Evolutionary conservation across 2,113 vertebrate genomes (phyloP).

Genomic region (Lamprotornis superbus): DNA sequence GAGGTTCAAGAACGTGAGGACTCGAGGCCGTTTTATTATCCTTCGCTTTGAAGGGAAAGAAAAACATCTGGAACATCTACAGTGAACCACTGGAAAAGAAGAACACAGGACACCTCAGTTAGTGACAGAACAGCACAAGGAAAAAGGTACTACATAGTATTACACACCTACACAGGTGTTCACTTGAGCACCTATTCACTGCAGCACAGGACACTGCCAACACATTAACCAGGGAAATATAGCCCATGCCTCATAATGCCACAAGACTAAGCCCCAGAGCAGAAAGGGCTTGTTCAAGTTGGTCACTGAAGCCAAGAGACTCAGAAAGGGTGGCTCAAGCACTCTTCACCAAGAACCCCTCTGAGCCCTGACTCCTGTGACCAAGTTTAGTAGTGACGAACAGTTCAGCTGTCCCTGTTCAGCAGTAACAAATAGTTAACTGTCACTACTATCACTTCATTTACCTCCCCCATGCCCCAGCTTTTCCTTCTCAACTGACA

Average conservation of each 20-base stretch:
- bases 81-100: constrained; percentile 80
- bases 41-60: constrained; percentile 81
- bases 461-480: rapidly evolving
- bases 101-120: background rate
- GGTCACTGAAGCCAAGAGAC: background rate
- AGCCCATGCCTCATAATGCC: rapidly evolving
- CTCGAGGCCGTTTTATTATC: constrained; percentile 80
- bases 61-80: constrained; percentile 92
- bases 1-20: constrained; percentile 83
- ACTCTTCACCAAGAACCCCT: background rate
- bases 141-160: background rate
- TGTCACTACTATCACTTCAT: background rate
- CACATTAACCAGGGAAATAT: background rate
- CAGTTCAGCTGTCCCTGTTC: background rate
- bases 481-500: background rate
- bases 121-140: background rate
- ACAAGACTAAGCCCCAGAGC: background rate
- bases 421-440: background rate
- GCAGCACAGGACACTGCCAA: background rate
- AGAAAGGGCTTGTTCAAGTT: background rate
- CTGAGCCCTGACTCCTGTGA: background rate
- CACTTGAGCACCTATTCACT: background rate
- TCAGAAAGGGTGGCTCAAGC: background rate
- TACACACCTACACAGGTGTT: background rate
- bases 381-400: background rate